Evolutionary conservation across 23 tunicate species (phyloP), one percentile per base, ranked within the genome.

Genomic region (Trididemnum miniatum): DNA sequence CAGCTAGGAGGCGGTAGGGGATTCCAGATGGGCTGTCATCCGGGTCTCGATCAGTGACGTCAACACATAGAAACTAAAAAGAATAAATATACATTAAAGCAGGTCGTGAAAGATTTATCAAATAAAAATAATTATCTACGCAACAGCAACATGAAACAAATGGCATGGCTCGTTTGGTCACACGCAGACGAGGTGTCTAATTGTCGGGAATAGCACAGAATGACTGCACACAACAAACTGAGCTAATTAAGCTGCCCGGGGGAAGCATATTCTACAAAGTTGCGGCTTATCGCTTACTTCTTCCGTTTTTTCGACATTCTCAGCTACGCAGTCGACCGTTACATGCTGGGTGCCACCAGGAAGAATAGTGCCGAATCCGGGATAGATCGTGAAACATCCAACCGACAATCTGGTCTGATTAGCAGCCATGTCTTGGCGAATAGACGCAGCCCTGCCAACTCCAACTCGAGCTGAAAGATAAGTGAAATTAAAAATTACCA

Each of bases 21-120:
- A 95, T 83, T 1, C 96, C 99, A 12, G 86, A 79, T 26, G 86
- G 78, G 65, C 86, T 38, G 51, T 86, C 92, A 27, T 35, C 50
- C 30, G 94, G 94, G 82, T 95, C 96, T 5, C 99, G 92, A 65
- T 95, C 99, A 75, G 84, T 86, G 65, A 95, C 80, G 71, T 95
- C 99, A 73, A 95, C 80, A 24, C 89, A 76, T 22, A 95, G 80
- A 79, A 86, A 90, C 95, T 95, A 39, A 51, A 51, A 29, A 62
- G 15, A 66, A 29, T 30, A 29, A 31, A 4, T 7, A 29, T 7
- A 33, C 37, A 69, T 69, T 31, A 7, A 69, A 49, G 12, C 57
- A 18, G 18, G 15, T 9, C 15, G 9, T 44, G 15, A 44, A 44
- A 44, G 15, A 44, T 44, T 44, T 9, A 9, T 44, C 54, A 7